Percentiles rank a stretch among this genome's conserved stretches.
Conservation (phyloP, 2,113 vertebrate species). For the Ceratotherium simum region DNA sequence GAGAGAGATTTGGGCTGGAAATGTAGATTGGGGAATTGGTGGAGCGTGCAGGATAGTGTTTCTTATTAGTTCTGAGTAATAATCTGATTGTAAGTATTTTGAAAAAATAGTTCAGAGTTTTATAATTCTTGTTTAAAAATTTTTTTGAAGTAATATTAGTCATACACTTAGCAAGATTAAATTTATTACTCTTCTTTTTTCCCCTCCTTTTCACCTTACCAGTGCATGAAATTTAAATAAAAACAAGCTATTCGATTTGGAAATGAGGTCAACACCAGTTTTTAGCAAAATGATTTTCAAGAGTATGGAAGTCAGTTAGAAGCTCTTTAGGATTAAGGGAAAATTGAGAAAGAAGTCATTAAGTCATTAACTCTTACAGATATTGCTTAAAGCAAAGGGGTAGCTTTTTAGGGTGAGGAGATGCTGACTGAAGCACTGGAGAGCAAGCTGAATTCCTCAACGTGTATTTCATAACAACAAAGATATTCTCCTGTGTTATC, state of each 20-base stretch:
- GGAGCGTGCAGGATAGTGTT: not conserved
- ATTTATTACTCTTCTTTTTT: not conserved
- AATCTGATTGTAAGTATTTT: not conserved
- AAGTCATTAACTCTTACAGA: not conserved
- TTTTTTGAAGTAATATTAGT: not conserved
- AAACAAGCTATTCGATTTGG: not conserved
- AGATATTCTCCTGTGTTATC: not conserved
- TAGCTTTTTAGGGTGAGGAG: not conserved
- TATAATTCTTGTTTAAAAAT: not conserved
- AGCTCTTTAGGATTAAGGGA: not conserved
- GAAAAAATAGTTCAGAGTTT: not conserved
- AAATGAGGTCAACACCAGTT: not conserved
- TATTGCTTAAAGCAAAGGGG: not conserved
- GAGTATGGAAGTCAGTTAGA: not conserved
- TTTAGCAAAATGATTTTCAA: not conserved
- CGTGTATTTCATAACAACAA: not conserved
- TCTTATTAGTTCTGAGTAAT: not conserved
- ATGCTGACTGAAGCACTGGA: not conserved
- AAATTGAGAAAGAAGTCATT: not conserved
- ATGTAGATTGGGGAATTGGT: not conserved
- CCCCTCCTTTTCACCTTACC: not conserved
- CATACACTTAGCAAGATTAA: not conserved
- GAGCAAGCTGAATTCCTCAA: not conserved
- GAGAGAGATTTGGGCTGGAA: not conserved
- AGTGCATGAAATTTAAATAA: not conserved